phyloP scores from a whole-genome alignment of 1,140 invertebrate genomes.

The Ceratitis capitata region DNA sequence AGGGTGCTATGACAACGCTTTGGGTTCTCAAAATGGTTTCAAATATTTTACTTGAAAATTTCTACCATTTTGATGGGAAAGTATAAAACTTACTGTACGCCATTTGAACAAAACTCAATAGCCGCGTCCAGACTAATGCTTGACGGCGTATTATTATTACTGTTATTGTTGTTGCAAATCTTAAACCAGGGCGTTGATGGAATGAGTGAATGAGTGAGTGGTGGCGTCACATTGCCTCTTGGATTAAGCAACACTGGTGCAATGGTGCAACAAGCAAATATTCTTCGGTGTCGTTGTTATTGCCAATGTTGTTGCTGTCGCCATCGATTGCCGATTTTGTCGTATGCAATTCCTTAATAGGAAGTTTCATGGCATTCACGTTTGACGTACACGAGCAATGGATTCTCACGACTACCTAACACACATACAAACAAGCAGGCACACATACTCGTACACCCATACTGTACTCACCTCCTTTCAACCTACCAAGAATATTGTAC shows the following conservation, averaged over 20 bases:
- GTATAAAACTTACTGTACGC: not conserved
- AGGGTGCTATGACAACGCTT: no score
- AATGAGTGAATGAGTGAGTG: not conserved
- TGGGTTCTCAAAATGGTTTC: no score
- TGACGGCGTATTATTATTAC: not conserved
- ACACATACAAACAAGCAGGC: slow-evolving; percentile 8
- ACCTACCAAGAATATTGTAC: no score
- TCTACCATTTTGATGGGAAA: no score
- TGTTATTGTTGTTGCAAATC: not conserved
- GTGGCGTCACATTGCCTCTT: slow-evolving; percentile 28
- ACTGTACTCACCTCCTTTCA: no score
- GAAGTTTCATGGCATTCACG: slow-evolving; percentile 34
- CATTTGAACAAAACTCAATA: not conserved
- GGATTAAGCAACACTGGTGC: slow-evolving; percentile 15
- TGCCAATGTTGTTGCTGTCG: not conserved
- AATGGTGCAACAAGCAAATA: slow-evolving; percentile 20
- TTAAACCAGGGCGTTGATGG: not conserved
- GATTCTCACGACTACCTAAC: slow-evolving; percentile 9
- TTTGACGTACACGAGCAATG: slow-evolving; percentile 23
- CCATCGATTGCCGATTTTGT: slow-evolving; percentile 21
- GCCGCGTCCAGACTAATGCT: not conserved
- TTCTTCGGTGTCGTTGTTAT: not conserved
- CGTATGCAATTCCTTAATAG: slow-evolving; percentile 28
- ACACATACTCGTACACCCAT: no score
- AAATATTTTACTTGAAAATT: no score